Percentiles rank a stretch among this genome's conserved stretches.
These are phyloP conservation scores for Brachyrhaphis roseni DNA, from an alignment of 2,797 vertebrate genomes.

Conservation along the genomic window DNA sequence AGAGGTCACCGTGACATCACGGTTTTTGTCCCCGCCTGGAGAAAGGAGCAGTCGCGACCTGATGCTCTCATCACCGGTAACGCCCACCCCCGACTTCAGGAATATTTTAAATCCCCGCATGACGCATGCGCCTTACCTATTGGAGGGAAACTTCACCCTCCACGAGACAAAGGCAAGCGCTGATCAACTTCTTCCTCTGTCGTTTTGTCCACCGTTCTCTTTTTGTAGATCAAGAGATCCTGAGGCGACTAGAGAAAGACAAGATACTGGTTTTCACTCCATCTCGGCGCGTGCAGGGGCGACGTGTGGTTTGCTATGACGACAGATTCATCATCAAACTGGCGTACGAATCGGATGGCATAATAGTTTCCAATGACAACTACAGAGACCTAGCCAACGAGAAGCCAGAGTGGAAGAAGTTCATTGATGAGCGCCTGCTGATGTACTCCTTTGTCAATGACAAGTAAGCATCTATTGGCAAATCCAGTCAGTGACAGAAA, in stretches of 20 bases:
- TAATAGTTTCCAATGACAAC: slow-evolving; percentile 99
- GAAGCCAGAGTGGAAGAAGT: slow-evolving; percentile 98
- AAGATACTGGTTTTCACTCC: slow-evolving; percentile 98
- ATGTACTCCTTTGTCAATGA: slow-evolving; percentile 99
- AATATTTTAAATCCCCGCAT: neutral
- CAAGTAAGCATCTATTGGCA: slow-evolving; percentile 86
- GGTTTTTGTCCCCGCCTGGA: slow-evolving; percentile 95
- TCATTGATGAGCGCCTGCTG: slow-evolving; percentile 94
- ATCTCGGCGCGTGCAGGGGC: slow-evolving; percentile 93
- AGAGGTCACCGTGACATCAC: slow-evolving; percentile 92
- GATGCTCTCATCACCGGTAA: slow-evolving; percentile 94
- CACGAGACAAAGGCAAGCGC: neutral
- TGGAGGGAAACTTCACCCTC: neutral
- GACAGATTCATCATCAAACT: slow-evolving; percentile 97
- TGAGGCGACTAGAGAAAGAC: slow-evolving; percentile 93
- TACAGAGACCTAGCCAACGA: slow-evolving; percentile 97
- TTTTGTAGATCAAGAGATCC: slow-evolving; percentile 91
- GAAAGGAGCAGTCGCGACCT: slow-evolving; percentile 94
- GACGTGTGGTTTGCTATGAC: slow-evolving; percentile 96
- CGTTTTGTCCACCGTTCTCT: slow-evolving; percentile 1
- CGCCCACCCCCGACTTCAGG: neutral
- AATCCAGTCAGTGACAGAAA: neutral
- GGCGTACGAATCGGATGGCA: slow-evolving; percentile 94
- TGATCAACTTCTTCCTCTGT: neutral
- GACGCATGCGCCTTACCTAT: neutral